A percentile compares a stretch with the other conserved stretches of the same genome.
Conservation (phyloP, 2,888 invertebrate species). For the Phorcus lineatus region DNA sequence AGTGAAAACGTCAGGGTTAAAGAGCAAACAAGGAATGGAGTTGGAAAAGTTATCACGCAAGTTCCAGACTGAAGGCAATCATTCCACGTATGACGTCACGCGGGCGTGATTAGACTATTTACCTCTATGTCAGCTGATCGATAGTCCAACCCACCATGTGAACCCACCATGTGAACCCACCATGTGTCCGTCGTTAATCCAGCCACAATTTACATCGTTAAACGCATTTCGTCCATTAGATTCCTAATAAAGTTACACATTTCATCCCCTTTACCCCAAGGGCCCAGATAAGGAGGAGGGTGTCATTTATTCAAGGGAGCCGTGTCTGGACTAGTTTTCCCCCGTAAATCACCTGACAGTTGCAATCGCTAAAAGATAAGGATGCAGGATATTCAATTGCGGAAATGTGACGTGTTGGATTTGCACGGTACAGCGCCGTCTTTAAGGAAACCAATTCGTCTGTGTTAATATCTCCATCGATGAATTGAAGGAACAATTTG, state of each 20-base stretch:
- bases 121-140: background rate
- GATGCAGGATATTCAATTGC: background rate
- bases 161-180: background rate
- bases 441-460: no score
- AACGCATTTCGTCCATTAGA: conserved; percentile 1
- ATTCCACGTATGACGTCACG: background rate
- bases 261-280: background rate
- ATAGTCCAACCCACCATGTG: background rate
- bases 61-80: background rate
- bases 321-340: background rate
- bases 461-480: no score
- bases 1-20: no score
- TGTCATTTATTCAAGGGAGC: background rate
- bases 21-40: no score
- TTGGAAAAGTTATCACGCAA: no score
- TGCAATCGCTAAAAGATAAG: background rate
- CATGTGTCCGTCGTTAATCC: conserved; percentile 4
- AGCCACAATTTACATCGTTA: conserved; percentile 4
- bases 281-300: conserved; percentile 5
- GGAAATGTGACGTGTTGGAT: background rate
- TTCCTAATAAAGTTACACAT: conserved; percentile 4
- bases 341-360: background rate
- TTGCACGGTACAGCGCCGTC: no score
- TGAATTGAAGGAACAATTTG: no score
- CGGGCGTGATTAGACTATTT: conserved; percentile 8